Evolutionary conservation across 2,113 vertebrate genomes (phyloP), one percentile per base, ranked within the genome.

Genomic region (Terrapene triunguis): DNA sequence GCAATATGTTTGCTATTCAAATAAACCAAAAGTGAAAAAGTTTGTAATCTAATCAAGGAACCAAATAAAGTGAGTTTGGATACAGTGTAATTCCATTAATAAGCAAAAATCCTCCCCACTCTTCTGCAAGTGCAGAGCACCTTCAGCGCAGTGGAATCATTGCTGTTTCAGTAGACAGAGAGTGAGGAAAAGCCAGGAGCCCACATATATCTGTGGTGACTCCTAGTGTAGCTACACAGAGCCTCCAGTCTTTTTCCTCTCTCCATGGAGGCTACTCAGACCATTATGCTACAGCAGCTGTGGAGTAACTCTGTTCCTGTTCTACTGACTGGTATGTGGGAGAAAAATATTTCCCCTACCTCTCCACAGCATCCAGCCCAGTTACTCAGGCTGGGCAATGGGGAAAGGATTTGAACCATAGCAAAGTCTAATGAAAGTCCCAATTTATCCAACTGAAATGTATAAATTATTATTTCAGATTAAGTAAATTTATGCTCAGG

Each of bases 101-200:
- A 42, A 38, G 8, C 17, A 69, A 69, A 69, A 69, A 69, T 69
- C 65, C 65, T 69, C 35, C 17, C 32, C 65, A n/a, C 11, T 72
- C 47, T 62, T 24, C 5, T 59, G 59, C 81, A 93, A 10, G 0
- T 0, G 83, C 3, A 83, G 53, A 74, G 29, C 42, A 59, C 6
- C 42, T 84, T 3, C 32, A 57, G 65, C 5, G 87, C 19, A 84
- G 74, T 69, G 65, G 54, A 93, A 74, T 25, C 29, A 44, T 7
- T 4, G 59, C n/a, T 62, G 3, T 78, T 86, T 44, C 29, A 35
- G 16, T 42, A 0, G 0, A 29, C 62, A 88, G 78, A 85, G 4
- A 25, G 6, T 10, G 32, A 13, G 78, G 35, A 2, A 22, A 93
- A 59, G n/a, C 6, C 12, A 14, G 29, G 14, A 90, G 11, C 6